Evolutionary conservation across 2,797 vertebrate genomes (phyloP).

Genomic region (Cuniculus paca): DNA sequence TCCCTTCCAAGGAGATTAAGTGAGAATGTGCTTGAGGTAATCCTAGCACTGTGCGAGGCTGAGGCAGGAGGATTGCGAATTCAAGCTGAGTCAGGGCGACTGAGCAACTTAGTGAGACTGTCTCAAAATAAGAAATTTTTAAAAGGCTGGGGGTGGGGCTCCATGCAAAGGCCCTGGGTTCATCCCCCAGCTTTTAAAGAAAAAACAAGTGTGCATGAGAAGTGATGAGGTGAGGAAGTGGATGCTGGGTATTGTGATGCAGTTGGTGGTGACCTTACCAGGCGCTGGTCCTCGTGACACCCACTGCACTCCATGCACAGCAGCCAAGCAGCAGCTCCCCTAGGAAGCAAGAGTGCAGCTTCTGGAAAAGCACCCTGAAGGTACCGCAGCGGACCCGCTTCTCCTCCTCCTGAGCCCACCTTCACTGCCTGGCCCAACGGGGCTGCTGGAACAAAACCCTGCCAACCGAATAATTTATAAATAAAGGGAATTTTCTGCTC

Average conservation of each 20-base stretch:
- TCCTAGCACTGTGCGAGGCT: not conserved
- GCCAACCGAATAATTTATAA: not conserved
- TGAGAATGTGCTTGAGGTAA: not conserved
- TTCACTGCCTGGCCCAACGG: not conserved
- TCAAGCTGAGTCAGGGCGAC: not conserved
- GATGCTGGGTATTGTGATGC: fast-evolving
- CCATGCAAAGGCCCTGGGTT: not conserved
- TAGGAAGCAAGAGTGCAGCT: not conserved
- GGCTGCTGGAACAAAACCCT: not conserved
- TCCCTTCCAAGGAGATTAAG: not conserved
- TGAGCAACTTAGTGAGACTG: not conserved
- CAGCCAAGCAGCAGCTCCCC: not conserved
- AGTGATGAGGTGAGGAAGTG: not conserved
- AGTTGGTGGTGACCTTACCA: not conserved
- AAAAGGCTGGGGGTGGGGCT: not conserved
- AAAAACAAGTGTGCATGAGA: not conserved
- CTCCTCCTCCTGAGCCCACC: not conserved
- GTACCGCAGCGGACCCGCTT: not conserved
- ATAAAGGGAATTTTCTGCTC: not conserved
- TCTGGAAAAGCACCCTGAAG: not conserved
- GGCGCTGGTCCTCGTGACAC: not conserved
- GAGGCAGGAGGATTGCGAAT: not conserved
- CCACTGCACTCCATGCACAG: not conserved
- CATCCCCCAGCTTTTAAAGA: not conserved
- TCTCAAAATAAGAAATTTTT: not conserved